phyloP scores from a whole-genome alignment of 2,113 vertebrate genomes.

The Bombycilla garrulus region DNA sequence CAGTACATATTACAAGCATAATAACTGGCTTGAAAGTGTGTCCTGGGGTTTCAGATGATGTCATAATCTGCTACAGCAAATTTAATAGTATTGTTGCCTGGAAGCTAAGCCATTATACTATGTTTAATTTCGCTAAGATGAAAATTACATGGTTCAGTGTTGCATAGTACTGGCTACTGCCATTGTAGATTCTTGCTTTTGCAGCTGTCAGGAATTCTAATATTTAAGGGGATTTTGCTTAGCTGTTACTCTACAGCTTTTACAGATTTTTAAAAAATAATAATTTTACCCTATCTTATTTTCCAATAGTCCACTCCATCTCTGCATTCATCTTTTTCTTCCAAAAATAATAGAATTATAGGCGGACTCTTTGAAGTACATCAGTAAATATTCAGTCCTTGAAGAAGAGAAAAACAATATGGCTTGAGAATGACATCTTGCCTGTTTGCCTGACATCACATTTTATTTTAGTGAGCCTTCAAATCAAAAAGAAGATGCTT shows the following conservation, averaged over 20 bases:
- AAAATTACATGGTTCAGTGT: slow-evolving; percentile 76
- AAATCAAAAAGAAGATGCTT: not conserved
- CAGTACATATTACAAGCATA: slow-evolving; percentile 62
- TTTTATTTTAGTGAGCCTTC: not conserved
- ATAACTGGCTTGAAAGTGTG: slow-evolving; percentile 67
- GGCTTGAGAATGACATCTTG: not conserved
- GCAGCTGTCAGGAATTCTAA: slow-evolving; percentile 63
- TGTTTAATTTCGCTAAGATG: slow-evolving; percentile 82
- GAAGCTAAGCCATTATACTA: slow-evolving; percentile 76
- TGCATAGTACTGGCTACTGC: slow-evolving; percentile 63
- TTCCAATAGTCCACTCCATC: not conserved
- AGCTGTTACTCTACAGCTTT: slow-evolving; percentile 40
- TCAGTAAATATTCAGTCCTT: not conserved
- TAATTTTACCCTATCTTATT: slow-evolving; percentile 13
- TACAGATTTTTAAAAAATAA: not conserved
- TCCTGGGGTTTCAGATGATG: slow-evolving; percentile 79
- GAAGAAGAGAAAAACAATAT: not conserved
- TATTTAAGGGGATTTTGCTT: slow-evolving; percentile 60
- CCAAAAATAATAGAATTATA: not conserved
- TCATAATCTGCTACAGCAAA: slow-evolving; percentile 77
- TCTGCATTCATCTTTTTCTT: not conserved
- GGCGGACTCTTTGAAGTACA: not conserved
- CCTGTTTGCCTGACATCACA: not conserved
- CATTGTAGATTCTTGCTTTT: slow-evolving; percentile 61
- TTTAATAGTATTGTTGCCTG: slow-evolving; percentile 77